These are phyloP conservation scores for Xestoiulus laeticollis DNA, from an alignment of 2,888 invertebrate species.

Conservation along the genomic window DNA sequence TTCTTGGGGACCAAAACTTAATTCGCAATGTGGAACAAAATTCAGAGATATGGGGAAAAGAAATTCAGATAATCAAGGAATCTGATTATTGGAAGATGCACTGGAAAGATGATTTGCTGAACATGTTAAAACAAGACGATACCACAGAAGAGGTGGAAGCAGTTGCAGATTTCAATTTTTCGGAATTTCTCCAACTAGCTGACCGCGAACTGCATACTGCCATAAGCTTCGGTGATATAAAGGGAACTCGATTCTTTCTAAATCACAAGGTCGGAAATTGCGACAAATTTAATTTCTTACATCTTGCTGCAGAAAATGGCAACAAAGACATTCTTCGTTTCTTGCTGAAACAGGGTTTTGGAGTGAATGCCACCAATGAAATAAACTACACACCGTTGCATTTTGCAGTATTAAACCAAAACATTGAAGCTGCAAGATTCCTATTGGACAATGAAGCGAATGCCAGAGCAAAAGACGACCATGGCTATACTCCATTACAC, in stretches of 20 bases:
- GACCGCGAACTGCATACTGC: background rate
- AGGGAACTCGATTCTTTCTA: background rate
- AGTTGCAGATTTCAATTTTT: background rate
- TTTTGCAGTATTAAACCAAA: background rate
- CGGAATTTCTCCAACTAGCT: background rate
- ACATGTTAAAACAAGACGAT: background rate
- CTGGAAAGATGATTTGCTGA: background rate
- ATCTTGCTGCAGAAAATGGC: constrained; percentile 30
- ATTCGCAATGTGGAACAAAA: background rate
- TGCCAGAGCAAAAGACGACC: constrained; percentile 73
- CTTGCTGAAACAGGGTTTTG: background rate
- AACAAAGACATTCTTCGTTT: background rate
- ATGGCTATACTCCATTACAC: background rate
- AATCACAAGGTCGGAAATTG: background rate
- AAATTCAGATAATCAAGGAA: background rate
- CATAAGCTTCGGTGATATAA: background rate
- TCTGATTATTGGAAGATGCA: background rate
- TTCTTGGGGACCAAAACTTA: background rate
- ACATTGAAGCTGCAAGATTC: background rate
- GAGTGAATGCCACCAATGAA: background rate
- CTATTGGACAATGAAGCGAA: background rate
- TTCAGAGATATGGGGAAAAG: background rate
- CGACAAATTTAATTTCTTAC: background rate
- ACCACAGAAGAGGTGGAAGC: background rate
- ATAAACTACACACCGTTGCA: constrained; percentile 23